Percentiles rank a stretch among this genome's conserved stretches.
Evolutionary conservation across 2,113 vertebrate species (phyloP).

Genomic region (Dascyllus trimaculatus): DNA sequence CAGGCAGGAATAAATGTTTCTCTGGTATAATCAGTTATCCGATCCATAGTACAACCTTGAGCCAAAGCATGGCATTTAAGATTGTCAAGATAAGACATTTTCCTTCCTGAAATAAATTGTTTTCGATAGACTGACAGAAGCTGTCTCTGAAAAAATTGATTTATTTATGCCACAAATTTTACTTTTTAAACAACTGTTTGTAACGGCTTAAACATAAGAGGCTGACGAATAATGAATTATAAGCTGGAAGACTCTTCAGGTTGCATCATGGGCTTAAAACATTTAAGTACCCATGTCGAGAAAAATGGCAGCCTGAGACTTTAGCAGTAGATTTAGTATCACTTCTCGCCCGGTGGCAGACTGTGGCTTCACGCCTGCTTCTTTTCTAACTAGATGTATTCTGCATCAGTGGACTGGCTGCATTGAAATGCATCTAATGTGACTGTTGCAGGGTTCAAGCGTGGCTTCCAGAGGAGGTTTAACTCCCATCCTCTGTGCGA

Average conservation of each 20-base stretch:
- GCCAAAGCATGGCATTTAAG: constrained; percentile 33
- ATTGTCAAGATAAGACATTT: constrained; percentile 34
- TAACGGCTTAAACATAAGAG: not conserved
- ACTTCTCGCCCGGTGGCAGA: constrained; percentile 34
- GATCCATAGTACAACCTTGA: constrained; percentile 31
- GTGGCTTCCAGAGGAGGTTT: constrained; percentile 45
- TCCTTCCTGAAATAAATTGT: constrained; percentile 43
- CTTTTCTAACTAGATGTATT: constrained; percentile 64
- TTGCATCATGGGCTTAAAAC: constrained; percentile 50
- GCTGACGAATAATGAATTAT: constrained; percentile 20
- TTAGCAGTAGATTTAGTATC: constrained; percentile 55
- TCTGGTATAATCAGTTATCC: constrained; percentile 33
- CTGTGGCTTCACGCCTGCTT: constrained; percentile 33
- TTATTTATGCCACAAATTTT: not conserved
- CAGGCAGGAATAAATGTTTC: constrained; percentile 40
- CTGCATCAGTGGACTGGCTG: constrained; percentile 49
- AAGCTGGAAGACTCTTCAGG: not conserved
- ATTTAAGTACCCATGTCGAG: constrained; percentile 53
- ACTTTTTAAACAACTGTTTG: constrained; percentile 16
- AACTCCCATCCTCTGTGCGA: constrained; percentile 30
- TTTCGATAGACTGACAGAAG: constrained; percentile 38
- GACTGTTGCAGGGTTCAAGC: constrained; percentile 37
- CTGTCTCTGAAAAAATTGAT: constrained; percentile 13
- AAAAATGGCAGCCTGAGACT: constrained; percentile 31
- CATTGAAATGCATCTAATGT: constrained; percentile 52